phyloP scores from a whole-genome alignment of 2,113 vertebrate genomes.

The Tragulus kanchil region DNA sequence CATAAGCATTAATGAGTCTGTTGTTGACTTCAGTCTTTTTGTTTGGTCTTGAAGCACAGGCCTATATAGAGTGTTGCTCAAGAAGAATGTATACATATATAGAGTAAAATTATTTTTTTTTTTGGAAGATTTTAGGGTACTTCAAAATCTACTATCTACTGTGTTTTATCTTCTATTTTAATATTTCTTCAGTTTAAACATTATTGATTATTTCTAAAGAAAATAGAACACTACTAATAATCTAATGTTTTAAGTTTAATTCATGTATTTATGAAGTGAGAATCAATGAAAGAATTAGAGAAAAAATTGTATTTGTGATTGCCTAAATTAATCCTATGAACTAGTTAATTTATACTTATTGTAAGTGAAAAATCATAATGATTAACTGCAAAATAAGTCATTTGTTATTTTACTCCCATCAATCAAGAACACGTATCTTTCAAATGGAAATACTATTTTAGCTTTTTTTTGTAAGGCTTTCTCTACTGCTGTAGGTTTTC shows the following conservation, averaged over 20 bases:
- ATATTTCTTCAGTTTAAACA: neutral
- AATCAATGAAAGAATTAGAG: constrained; percentile 44
- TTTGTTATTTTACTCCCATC: neutral
- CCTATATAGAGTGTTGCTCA: no score
- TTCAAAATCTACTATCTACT: neutral
- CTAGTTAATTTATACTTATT: constrained; percentile 21
- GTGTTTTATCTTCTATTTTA: neutral
- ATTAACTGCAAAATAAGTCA: neutral
- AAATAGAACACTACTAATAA: neutral
- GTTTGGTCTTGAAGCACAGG: no score
- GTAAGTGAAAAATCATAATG: neutral
- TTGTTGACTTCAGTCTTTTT: no score
- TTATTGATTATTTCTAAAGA: neutral
- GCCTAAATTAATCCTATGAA: neutral
- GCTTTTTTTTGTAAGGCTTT: neutral
- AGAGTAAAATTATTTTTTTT: no score
- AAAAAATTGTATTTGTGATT: neutral
- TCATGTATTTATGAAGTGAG: neutral
- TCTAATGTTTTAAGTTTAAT: neutral
- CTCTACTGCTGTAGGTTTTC: neutral
- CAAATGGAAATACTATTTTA: neutral
- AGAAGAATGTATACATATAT: no score
- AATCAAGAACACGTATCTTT: neutral
- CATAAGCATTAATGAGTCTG: no score
- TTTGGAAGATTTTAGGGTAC: neutral